Evolutionary conservation across 2,797 vertebrate species (phyloP).

Genomic region (Sebastes matsubarae): DNA sequence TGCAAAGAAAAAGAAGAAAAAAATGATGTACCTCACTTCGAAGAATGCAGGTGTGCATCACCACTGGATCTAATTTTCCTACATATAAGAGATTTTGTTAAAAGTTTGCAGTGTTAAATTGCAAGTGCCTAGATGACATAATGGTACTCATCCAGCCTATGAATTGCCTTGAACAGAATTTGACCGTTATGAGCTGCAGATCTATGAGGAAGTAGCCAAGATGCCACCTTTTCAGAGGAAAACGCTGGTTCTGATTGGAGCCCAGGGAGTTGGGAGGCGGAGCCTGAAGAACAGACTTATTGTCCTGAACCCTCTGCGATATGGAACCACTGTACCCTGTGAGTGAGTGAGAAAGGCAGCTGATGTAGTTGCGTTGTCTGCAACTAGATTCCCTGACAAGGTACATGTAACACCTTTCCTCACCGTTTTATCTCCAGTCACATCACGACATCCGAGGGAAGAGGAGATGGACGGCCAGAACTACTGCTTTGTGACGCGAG

Average conservation of each 20-base stretch:
- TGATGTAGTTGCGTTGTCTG: neutral
- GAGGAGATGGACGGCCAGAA: conserved; percentile 95
- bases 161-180: conserved; percentile 86
- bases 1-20: conserved; percentile 98
- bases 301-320: conserved; percentile 91
- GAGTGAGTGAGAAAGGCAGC: conserved; percentile 73
- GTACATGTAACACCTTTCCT: neutral
- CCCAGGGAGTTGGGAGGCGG: conserved; percentile 96
- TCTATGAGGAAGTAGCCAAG: conserved; percentile 96
- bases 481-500: conserved; percentile 92
- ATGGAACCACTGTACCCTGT: conserved; percentile 98
- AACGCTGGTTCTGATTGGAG: conserved; percentile 95
- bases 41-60: conserved; percentile 93
- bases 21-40: conserved; percentile 98
- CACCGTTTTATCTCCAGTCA: conserved; percentile 83
- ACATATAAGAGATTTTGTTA: neutral
- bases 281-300: conserved; percentile 98
- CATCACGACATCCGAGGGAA: conserved; percentile 91
- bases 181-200: conserved; percentile 98
- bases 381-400: neutral
- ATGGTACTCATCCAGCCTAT: conserved; percentile 17
- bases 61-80: neutral
- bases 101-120: neutral
- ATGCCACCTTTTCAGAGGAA: conserved; percentile 99
- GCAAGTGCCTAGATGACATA: neutral